Percentiles rank a stretch among this genome's conserved stretches.
Evolutionary conservation across 2,888 invertebrate species (phyloP).

Genomic region (Antheraea yamamai): DNA sequence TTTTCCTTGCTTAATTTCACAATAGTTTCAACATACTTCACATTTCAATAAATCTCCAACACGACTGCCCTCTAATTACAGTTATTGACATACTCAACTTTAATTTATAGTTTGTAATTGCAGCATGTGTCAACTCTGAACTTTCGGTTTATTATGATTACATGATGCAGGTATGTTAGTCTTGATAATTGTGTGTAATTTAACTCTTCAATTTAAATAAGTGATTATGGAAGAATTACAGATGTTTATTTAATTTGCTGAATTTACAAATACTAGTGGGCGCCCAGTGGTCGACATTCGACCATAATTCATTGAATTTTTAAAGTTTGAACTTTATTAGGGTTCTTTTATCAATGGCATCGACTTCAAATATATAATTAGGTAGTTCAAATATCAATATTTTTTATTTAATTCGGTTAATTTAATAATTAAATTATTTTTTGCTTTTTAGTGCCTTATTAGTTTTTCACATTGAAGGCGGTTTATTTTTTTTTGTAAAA

Average conservation of each 20-base stretch:
- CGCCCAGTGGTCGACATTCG: too few relatives aligned
- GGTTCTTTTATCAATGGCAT: too few relatives aligned
- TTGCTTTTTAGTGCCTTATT: too few relatives aligned
- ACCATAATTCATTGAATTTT: too few relatives aligned
- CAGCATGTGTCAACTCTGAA: slow-evolving; percentile 11
- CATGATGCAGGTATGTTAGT: neutral
- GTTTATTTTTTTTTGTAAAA: too few relatives aligned
- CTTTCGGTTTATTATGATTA: slow-evolving; percentile 1
- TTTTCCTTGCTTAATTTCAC: neutral
- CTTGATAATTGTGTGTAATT: neutral
- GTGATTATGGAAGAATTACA: neutral
- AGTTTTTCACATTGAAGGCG: too few relatives aligned
- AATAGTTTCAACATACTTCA: slow-evolving; percentile 4
- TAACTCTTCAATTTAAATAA: neutral
- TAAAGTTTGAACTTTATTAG: too few relatives aligned
- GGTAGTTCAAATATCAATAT: too few relatives aligned
- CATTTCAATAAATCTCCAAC: slow-evolving; percentile 7
- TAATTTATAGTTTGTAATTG: slow-evolving; percentile 7
- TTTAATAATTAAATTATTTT: too few relatives aligned
- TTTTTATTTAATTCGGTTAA: too few relatives aligned
- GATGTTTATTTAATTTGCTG: neutral
- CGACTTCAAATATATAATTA: too few relatives aligned
- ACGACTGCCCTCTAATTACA: neutral
- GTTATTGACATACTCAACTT: neutral
- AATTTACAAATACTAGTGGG: too few relatives aligned